Evolutionary conservation across 1,140 invertebrate species (phyloP).

Genomic region (Hirudo medicinalis): DNA sequence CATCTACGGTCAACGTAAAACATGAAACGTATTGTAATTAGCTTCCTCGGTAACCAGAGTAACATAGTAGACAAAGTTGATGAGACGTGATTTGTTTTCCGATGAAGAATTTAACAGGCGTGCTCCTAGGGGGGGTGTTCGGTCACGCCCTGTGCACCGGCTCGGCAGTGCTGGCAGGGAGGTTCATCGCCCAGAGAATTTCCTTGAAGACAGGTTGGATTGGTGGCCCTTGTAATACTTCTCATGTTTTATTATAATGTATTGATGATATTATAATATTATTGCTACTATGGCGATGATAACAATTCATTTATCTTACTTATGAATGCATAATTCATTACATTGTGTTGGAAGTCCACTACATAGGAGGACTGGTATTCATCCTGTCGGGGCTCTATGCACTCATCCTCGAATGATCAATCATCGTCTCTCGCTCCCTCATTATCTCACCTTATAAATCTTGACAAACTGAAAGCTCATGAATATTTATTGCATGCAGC

Average conservation of each 20-base stretch:
- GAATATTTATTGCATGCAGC: too few species aligned
- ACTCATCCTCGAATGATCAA: conserved; percentile 46
- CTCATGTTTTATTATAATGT: conserved; percentile 9
- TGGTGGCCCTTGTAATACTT: not conserved
- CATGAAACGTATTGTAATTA: not conserved
- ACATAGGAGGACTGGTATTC: conserved; percentile 83
- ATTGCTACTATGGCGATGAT: too few species aligned
- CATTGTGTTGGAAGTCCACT: conserved; percentile 60
- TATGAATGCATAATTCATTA: not conserved
- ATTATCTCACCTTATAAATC: too few species aligned
- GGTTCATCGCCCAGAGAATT: conserved; percentile 88
- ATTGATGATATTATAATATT: too few species aligned
- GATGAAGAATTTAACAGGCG: conserved; percentile 71
- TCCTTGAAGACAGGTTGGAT: conserved; percentile 68
- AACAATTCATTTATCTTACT: too few species aligned
- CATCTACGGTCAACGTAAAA: not conserved
- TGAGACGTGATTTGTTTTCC: conserved; percentile 15
- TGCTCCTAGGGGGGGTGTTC: conserved; percentile 76
- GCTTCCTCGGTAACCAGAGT: not conserved
- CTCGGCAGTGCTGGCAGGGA: conserved; percentile 83
- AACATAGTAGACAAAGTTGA: too few species aligned
- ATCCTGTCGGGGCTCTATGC: conserved; percentile 77
- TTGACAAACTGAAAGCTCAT: too few species aligned
- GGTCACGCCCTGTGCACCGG: conserved; percentile 91
- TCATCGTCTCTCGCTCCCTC: not conserved